These are phyloP conservation scores for Euleptes europaea DNA, from an alignment of 2,113 vertebrate species.

Conservation along the genomic window DNA sequence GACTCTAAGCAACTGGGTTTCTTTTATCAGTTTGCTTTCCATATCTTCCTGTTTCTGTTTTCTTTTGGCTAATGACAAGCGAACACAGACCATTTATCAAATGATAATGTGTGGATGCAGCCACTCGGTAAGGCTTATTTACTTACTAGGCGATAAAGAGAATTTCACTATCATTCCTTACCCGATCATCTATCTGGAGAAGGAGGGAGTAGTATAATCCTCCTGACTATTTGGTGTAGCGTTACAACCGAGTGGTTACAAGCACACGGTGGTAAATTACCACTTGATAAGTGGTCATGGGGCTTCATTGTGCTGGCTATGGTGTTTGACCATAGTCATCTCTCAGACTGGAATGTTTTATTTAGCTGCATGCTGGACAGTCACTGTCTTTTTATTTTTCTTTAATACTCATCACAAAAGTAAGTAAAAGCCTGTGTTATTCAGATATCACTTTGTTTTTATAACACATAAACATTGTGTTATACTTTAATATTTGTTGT, in stretches of 20 bases:
- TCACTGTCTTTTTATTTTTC: conserved; percentile 65
- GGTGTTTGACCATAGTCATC: not conserved
- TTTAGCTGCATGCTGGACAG: conserved; percentile 86
- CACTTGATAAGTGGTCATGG: not conserved
- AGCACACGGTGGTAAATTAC: not conserved
- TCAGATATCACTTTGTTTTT: conserved; percentile 53
- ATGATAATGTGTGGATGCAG: not conserved
- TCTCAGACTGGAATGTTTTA: conserved; percentile 70
- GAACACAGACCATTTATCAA: not conserved
- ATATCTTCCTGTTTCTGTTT: conserved; percentile 40
- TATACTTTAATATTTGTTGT: conserved; percentile 63
- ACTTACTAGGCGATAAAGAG: not conserved
- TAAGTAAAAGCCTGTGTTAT: conserved; percentile 58
- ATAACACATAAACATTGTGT: conserved; percentile 64
- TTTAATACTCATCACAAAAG: conserved; percentile 62
- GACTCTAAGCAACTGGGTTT: conserved; percentile 33
- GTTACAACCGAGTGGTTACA: not conserved
- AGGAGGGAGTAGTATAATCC: not conserved
- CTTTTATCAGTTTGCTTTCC: not conserved
- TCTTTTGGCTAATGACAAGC: conserved; percentile 34
- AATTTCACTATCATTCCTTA: not conserved
- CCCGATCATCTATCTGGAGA: not conserved
- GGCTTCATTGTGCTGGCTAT: not conserved
- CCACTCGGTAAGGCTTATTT: not conserved
- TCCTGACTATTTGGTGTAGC: not conserved